These are phyloP conservation scores for Salvelinus alpinus DNA, from an alignment of 2,113 vertebrate species.

Conservation along the genomic window DNA sequence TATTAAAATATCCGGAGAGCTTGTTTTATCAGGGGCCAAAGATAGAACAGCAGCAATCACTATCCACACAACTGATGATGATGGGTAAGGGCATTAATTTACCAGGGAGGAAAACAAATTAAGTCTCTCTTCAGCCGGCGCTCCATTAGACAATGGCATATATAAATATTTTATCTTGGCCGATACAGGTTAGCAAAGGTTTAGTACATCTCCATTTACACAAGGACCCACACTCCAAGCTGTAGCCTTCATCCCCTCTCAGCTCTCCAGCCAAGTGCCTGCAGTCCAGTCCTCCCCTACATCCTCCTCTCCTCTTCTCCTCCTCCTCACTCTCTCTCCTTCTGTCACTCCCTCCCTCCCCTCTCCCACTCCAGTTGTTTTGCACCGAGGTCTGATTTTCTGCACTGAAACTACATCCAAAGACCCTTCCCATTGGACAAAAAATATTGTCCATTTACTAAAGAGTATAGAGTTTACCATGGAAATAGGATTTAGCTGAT, in stretches of 20 bases:
- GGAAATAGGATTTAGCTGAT: constrained; percentile 69
- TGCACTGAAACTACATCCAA: constrained; percentile 11
- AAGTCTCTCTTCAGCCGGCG: constrained; percentile 59
- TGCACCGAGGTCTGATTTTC: constrained; percentile 36
- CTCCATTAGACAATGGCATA: constrained; percentile 77
- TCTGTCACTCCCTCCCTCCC: not conserved
- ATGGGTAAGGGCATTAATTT: constrained; percentile 77
- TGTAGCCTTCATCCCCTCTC: constrained; percentile 53
- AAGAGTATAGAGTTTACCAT: constrained; percentile 49
- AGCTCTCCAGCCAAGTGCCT: constrained; percentile 60
- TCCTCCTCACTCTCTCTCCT: constrained; percentile 11
- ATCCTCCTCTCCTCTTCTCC: constrained; percentile 37
- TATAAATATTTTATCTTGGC: constrained; percentile 82
- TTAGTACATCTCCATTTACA: constrained; percentile 79
- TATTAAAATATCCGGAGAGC: constrained; percentile 71
- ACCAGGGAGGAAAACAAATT: constrained; percentile 78
- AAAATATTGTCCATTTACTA: constrained; percentile 62
- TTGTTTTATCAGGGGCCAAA: constrained; percentile 53
- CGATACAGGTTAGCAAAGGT: constrained; percentile 77
- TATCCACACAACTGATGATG: constrained; percentile 61
- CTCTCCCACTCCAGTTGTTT: constrained; percentile 30
- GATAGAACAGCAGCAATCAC: constrained; percentile 68
- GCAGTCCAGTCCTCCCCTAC: constrained; percentile 58
- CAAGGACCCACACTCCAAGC: constrained; percentile 66
- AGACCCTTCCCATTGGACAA: constrained; percentile 45